phyloP scores from a whole-genome alignment of 2,113 vertebrate species.

The Sula dactylatra region DNA sequence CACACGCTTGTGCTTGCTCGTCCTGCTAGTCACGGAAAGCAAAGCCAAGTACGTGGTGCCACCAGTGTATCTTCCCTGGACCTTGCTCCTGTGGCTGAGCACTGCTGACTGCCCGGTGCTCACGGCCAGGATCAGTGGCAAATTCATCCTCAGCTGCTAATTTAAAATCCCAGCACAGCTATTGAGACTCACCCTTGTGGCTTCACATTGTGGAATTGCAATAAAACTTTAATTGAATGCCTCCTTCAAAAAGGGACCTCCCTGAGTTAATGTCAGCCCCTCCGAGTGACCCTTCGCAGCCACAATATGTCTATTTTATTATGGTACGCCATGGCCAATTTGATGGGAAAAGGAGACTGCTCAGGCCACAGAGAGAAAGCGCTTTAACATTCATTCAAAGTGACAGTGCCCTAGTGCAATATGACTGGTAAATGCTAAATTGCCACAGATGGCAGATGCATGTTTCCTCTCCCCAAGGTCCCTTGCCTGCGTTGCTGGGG shows the following conservation, averaged over 20 bases:
- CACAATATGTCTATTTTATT: not conserved
- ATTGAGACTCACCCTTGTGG: not conserved
- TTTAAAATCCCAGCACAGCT: not conserved
- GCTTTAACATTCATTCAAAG: not conserved
- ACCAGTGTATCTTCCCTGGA: not conserved
- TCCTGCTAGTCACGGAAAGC: not conserved
- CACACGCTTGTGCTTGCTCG: fast-evolving
- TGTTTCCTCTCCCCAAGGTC: not conserved
- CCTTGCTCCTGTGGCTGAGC: not conserved
- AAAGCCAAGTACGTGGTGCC: not conserved
- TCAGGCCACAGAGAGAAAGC: not conserved
- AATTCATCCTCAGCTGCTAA: not conserved
- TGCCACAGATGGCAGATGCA: constrained; percentile 19
- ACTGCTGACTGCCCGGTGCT: not conserved
- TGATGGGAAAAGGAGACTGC: not conserved
- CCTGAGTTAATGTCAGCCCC: not conserved
- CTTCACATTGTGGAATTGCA: not conserved
- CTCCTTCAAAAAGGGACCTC: not conserved
- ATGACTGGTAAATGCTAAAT: constrained; percentile 13
- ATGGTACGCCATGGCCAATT: not conserved
- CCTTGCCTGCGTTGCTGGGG: not conserved
- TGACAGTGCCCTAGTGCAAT: not conserved
- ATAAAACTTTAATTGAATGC: not conserved
- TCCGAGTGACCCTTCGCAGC: not conserved
- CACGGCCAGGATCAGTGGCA: not conserved